Evolutionary conservation across 2,113 vertebrate genomes (phyloP).

Genomic region (Cyanoramphus novaezelandiae): DNA sequence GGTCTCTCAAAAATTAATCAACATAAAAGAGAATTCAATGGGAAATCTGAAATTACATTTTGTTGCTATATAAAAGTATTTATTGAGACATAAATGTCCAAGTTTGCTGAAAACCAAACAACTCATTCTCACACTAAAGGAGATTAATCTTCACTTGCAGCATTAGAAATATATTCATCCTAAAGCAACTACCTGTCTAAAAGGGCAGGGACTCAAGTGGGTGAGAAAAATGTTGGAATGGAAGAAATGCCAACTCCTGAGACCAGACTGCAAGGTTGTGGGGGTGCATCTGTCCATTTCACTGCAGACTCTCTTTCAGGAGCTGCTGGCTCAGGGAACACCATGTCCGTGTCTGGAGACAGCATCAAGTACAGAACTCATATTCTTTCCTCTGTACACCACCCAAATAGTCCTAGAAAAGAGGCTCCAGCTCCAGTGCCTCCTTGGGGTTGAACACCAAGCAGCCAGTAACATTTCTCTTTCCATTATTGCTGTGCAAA

Average conservation of each 20-base stretch:
- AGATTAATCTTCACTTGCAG: neutral
- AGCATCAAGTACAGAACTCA: neutral
- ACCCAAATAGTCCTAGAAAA: neutral
- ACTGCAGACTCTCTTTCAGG: neutral
- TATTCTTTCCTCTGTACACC: neutral
- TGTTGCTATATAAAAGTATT: neutral
- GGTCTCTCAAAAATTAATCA: neutral
- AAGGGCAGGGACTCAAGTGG: neutral
- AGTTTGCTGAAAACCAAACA: neutral
- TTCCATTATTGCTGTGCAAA: neutral
- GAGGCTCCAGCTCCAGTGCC: neutral
- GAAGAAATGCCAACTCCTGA: neutral
- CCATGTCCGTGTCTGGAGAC: neutral
- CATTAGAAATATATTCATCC: neutral
- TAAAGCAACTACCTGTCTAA: neutral
- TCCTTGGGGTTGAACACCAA: neutral
- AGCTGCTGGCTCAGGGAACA: neutral
- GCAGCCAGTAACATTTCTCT: neutral
- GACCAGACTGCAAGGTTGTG: neutral
- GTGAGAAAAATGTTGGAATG: neutral
- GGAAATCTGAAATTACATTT: neutral
- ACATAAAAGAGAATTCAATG: neutral
- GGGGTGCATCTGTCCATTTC: fast-evolving
- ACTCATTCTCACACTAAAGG: neutral
- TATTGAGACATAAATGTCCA: neutral